A percentile compares a stretch with the other conserved stretches of the same genome.
Conservation (phyloP, 2,113 vertebrate species). For the Melospiza georgiana region DNA sequence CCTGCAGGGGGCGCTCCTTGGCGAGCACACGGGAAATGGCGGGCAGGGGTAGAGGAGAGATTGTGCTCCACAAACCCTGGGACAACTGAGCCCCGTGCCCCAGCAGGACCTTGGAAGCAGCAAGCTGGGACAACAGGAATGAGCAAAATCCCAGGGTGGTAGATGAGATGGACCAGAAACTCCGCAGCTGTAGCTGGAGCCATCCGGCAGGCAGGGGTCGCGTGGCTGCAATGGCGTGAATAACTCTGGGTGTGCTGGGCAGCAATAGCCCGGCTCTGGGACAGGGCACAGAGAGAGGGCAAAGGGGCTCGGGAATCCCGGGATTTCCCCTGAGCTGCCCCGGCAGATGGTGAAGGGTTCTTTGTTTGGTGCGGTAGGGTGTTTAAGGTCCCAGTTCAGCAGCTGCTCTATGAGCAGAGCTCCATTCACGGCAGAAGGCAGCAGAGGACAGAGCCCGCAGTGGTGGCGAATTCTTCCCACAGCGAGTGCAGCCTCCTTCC, state of each 20-base stretch:
- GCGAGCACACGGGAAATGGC: not conserved
- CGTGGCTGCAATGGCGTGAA: fast-evolving
- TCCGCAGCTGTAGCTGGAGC: not conserved
- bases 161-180: not conserved
- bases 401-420: too few relatives aligned
- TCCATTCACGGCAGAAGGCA: too few relatives aligned
- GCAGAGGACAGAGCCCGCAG: too few relatives aligned
- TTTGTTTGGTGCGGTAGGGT: not conserved
- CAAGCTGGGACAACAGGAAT: not conserved
- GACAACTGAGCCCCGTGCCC: not conserved
- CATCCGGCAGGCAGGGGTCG: not conserved
- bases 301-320: too few relatives aligned
- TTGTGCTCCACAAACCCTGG: too few relatives aligned
- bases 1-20: not conserved
- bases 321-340: not conserved
- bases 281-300: not conserved
- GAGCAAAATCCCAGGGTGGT: not conserved
- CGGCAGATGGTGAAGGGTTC: not conserved
- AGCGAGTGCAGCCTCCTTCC: too few relatives aligned
- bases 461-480: too few relatives aligned
- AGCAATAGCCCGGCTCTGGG: not conserved
- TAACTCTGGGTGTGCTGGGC: not conserved
- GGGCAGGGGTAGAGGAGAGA: not conserved
- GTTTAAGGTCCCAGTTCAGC: too few relatives aligned
- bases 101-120: not conserved